phyloP scores from a whole-genome alignment of 37 sponge, comb jelly and placozoan genomes.

The Theonella swinhoei region DNA sequence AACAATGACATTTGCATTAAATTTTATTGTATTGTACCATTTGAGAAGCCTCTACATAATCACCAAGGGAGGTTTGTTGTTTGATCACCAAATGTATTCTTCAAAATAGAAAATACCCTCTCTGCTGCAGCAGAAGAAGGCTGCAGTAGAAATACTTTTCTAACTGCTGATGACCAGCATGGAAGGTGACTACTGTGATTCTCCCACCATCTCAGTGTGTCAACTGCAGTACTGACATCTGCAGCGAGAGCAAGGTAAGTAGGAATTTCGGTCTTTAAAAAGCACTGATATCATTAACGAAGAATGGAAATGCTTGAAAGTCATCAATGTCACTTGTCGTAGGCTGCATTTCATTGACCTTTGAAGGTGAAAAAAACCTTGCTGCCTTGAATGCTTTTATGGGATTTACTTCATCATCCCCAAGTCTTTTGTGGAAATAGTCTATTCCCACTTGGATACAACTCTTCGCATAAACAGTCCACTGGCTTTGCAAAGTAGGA shows the following conservation, averaged over 20 bases:
- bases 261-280: conserved; percentile 26
- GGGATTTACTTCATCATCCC: neutral
- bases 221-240: neutral
- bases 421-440: neutral
- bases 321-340: conserved; percentile 19
- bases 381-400: neutral
- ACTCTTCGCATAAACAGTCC: neutral
- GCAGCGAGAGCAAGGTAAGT: conserved; percentile 21
- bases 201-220: conserved; percentile 39
- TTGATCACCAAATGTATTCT: conserved; percentile 3
- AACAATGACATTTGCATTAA: no score
- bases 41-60: neutral
- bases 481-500: neutral
- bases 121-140: conserved; percentile 56
- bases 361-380: conserved; percentile 19
- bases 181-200: conserved; percentile 23
- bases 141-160: neutral
- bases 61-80: neutral
- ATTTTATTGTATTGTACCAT: conserved; percentile 4
- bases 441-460: conserved; percentile 1
- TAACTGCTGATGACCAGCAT: conserved; percentile 14
- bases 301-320: conserved; percentile 6
- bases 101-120: conserved; percentile 22
- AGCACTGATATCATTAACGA: neutral
- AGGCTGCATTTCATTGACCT: conserved; percentile 29